A percentile compares a stretch with the other conserved stretches of the same genome.
phyloP scores from a whole-genome alignment of 1,140 invertebrate species.

The Pseudomyrmex flavicornis region DNA sequence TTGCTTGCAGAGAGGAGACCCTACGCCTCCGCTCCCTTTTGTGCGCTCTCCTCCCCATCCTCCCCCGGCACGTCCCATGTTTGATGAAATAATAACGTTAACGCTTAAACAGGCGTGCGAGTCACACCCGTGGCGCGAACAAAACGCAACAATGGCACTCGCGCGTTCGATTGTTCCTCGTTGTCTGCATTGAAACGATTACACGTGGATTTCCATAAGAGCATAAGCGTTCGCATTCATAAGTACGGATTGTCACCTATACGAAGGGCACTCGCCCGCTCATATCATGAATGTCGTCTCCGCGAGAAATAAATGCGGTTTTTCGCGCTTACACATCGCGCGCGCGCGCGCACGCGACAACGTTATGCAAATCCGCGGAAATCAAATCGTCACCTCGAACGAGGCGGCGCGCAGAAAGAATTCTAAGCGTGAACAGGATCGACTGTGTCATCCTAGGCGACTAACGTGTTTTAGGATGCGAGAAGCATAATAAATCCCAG shows the following conservation, averaged over 20 bases:
- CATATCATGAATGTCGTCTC: too few relatives aligned
- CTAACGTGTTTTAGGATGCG: constrained; percentile 40
- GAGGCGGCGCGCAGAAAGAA: not conserved
- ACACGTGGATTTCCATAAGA: constrained; percentile 18
- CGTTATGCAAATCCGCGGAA: constrained; percentile 48
- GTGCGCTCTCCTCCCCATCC: not conserved
- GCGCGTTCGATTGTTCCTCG: constrained; percentile 36
- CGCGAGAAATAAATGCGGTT: not conserved
- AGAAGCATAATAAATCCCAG: constrained; percentile 54
- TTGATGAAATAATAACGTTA: constrained; percentile 72
- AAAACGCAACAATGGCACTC: constrained; percentile 9
- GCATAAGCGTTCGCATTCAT: not conserved
- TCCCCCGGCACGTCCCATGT: constrained; percentile 32
- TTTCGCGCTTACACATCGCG: constrained; percentile 18
- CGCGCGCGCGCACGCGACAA: not conserved
- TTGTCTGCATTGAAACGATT: constrained; percentile 5
- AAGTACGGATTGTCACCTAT: constrained; percentile 1
- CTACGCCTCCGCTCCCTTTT: constrained; percentile 10
- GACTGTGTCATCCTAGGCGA: constrained; percentile 17
- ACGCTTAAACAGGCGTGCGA: not conserved
- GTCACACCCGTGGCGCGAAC: not conserved
- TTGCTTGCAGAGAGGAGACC: constrained; percentile 35
- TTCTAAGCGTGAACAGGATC: not conserved
- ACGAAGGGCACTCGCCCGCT: not conserved
- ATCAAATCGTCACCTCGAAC: constrained; percentile 42